These are phyloP conservation scores for Anas platyrhynchos DNA, from an alignment of 2,113 vertebrate genomes.

Conservation along the genomic window DNA sequence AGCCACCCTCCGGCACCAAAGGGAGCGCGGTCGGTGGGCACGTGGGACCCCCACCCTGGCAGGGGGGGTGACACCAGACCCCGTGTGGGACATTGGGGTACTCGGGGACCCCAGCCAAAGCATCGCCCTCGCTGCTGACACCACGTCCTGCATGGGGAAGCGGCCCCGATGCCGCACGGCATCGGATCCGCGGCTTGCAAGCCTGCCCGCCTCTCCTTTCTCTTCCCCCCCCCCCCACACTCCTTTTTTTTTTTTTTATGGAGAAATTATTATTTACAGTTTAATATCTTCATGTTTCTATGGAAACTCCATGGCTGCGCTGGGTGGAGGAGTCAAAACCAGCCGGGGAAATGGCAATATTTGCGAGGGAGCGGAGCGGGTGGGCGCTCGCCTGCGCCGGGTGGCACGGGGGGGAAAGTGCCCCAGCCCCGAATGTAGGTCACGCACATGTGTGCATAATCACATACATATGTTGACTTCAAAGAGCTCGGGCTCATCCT, in stretches of 20 bases:
- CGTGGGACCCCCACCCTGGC: background rate
- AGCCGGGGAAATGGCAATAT: background rate
- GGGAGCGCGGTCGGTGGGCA: rapidly evolving
- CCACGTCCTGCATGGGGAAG: too few species aligned
- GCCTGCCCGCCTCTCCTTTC: background rate
- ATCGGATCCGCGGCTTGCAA: too few species aligned
- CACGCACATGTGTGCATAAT: background rate
- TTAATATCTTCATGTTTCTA: constrained; percentile 64
- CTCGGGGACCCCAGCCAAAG: background rate
- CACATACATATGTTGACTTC: background rate
- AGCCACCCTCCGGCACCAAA: rapidly evolving
- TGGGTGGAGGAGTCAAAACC: background rate
- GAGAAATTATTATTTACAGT: constrained; percentile 59
- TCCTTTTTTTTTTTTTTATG: background rate
- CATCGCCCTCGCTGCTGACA: background rate
- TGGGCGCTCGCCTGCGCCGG: rapidly evolving
- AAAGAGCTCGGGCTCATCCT: background rate
- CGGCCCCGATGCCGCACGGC: background rate
- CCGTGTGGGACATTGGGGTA: rapidly evolving
- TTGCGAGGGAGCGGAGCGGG: rapidly evolving
- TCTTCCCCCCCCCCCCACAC: background rate
- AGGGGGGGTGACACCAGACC: background rate
- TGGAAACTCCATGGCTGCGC: constrained; percentile 24
- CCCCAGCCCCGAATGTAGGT: background rate
- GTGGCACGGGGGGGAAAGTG: background rate